Evolutionary conservation across 2,113 vertebrate species (phyloP).

Genomic region (Megaceryle torquata): DNA sequence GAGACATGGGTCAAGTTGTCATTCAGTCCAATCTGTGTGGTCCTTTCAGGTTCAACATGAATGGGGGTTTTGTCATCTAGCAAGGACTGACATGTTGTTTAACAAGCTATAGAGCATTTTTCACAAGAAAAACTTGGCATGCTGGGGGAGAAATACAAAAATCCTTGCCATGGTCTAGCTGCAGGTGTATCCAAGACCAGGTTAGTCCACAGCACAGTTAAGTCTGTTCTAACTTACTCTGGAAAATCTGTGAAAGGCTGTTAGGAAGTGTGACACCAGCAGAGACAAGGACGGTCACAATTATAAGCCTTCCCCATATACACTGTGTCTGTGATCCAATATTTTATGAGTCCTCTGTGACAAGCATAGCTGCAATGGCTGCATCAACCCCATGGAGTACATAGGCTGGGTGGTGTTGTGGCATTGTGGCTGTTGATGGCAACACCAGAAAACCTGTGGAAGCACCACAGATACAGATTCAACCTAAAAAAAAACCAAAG

Average conservation of each 20-base stretch:
- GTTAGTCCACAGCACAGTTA: not conserved
- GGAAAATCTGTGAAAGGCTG: not conserved
- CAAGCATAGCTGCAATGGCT: not conserved
- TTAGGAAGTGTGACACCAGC: not conserved
- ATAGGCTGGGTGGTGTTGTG: fast-evolving
- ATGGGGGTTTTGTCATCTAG: not conserved
- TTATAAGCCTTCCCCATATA: not conserved
- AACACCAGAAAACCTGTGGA: not conserved
- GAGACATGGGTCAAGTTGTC: not conserved
- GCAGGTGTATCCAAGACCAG: not conserved
- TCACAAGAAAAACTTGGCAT: not conserved
- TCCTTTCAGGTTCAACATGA: not conserved
- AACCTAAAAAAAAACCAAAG: not conserved
- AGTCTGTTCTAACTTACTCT: not conserved
- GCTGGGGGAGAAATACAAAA: not conserved
- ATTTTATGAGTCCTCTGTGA: not conserved
- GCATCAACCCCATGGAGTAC: not conserved
- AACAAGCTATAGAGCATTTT: not conserved
- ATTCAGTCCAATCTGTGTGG: not conserved
- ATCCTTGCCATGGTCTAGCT: not conserved
- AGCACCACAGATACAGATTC: not conserved
- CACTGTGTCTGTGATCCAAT: not conserved
- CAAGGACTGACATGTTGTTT: not conserved
- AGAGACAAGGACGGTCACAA: not conserved
- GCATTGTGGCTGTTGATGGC: not conserved